Evolutionary conservation across 1,140 invertebrate species (phyloP).

Genomic region (Lycorma delicatula): DNA sequence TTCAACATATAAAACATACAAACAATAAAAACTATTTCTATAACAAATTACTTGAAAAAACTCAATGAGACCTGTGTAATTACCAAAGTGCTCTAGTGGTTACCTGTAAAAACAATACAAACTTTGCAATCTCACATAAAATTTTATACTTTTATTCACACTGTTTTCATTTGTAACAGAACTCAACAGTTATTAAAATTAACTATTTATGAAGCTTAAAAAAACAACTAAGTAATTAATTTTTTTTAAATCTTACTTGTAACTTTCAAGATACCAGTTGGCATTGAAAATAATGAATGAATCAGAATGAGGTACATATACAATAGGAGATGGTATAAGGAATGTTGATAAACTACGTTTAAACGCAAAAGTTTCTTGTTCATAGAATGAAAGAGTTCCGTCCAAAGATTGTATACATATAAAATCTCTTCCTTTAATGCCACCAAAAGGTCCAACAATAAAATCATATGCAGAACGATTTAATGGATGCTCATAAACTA

Average conservation of each 20-base stretch:
- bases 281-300: conserved; percentile 67
- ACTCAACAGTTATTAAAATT: no score
- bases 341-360: conserved; percentile 57
- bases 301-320: conserved; percentile 68
- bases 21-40: no score
- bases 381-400: conserved; percentile 73
- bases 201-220: no score
- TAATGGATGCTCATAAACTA: conserved; percentile 57
- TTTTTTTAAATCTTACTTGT: conserved; percentile 61
- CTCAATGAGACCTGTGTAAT: no score
- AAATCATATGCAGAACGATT: conserved; percentile 54
- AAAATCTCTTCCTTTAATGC: conserved; percentile 65
- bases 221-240: no score
- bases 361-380: conserved; percentile 78
- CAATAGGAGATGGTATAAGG: conserved; percentile 67
- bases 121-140: no score
- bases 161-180: no score
- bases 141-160: no score
- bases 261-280: conserved; percentile 65
- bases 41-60: no score
- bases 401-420: conserved; percentile 80
- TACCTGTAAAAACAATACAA: no score
- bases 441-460: conserved; percentile 72
- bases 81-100: no score
- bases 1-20: no score